Percentiles rank a stretch among this genome's conserved stretches.
phyloP scores from a whole-genome alignment of 2,888 invertebrate species.

The Scaptomyza tumidula region DNA sequence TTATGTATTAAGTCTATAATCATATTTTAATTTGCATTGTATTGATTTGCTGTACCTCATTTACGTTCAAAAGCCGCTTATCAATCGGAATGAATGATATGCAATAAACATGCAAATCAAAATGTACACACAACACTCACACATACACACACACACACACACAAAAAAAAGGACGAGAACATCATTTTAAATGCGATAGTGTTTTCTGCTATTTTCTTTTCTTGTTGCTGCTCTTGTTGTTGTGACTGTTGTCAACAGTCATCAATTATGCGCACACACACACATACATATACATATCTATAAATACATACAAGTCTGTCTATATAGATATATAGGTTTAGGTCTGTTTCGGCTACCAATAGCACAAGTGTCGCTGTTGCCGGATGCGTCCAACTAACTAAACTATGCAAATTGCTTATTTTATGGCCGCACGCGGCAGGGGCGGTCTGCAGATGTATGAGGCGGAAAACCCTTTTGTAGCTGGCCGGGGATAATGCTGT shows the following conservation, averaged over 20 bases:
- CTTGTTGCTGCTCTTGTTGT: constrained; percentile 25
- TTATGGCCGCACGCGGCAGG: constrained; percentile 66
- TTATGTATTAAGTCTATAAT: not conserved
- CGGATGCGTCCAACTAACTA: constrained; percentile 82
- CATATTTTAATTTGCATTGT: not conserved
- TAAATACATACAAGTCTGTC: constrained; percentile 2
- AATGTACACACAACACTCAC: constrained; percentile 11
- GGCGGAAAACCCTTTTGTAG: constrained; percentile 48
- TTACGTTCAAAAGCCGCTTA: constrained; percentile 5
- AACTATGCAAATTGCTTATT: constrained; percentile 83
- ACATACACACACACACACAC: constrained; percentile 1
- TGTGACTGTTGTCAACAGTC: constrained; percentile 62
- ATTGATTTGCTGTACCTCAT: not conserved
- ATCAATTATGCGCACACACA: constrained; percentile 60
- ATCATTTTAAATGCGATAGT: constrained; percentile 59
- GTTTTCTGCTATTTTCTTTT: constrained; percentile 15
- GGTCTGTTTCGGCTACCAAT: constrained; percentile 26
- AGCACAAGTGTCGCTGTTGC: constrained; percentile 67
- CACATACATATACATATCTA: not conserved
- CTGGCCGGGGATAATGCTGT: constrained; percentile 47
- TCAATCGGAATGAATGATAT: constrained; percentile 40
- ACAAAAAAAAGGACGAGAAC: constrained; percentile 27
- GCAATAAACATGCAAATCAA: constrained; percentile 50
- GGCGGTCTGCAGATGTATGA: constrained; percentile 13
- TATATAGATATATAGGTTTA: constrained; percentile 16